Conservation (phyloP, 2,888 invertebrate genomes). For the Hypomecis punctinalis region DNA sequence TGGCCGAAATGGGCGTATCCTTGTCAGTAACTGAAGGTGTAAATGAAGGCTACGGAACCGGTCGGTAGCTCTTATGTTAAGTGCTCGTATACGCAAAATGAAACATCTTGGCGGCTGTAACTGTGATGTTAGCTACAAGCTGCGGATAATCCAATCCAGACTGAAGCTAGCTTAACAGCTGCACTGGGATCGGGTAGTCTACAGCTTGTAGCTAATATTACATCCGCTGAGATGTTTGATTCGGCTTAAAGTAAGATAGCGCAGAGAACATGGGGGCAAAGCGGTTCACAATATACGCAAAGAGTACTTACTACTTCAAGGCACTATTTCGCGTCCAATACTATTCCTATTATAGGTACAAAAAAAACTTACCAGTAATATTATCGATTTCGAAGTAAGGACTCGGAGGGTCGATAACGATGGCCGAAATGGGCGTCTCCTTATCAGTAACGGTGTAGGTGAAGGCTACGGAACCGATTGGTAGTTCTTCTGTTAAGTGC, state of each 20-base stretch:
- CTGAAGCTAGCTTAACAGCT: no score
- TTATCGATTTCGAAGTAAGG: constrained; percentile 93
- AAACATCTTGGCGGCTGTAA: no score
- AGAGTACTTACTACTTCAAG: no score
- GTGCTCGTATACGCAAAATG: no score
- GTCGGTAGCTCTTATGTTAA: constrained; percentile 93
- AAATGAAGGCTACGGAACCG: constrained; percentile 91
- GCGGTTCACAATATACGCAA: no score
- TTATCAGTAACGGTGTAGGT: constrained; percentile 92
- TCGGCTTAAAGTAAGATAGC: constrained; percentile 73
- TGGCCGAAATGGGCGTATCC: constrained; percentile 93
- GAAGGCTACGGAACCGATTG: constrained; percentile 90
- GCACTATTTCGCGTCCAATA: not conserved
- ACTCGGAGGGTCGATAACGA: constrained; percentile 88
- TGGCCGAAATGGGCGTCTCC: constrained; percentile 93
- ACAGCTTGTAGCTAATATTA: no score
- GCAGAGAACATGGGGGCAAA: constrained; percentile 85
- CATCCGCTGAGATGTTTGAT: no score
- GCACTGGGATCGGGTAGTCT: no score
- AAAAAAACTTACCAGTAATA: constrained; percentile 89
- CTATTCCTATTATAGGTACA: not conserved
- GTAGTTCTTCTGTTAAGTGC: constrained; percentile 91
- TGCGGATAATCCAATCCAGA: no score
- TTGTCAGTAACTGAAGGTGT: constrained; percentile 92
- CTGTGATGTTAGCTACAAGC: no score